Percentiles rank a stretch among this genome's conserved stretches.
Conservation (phyloP, 2,888 invertebrate species). For the Zygaena filipendulae region DNA sequence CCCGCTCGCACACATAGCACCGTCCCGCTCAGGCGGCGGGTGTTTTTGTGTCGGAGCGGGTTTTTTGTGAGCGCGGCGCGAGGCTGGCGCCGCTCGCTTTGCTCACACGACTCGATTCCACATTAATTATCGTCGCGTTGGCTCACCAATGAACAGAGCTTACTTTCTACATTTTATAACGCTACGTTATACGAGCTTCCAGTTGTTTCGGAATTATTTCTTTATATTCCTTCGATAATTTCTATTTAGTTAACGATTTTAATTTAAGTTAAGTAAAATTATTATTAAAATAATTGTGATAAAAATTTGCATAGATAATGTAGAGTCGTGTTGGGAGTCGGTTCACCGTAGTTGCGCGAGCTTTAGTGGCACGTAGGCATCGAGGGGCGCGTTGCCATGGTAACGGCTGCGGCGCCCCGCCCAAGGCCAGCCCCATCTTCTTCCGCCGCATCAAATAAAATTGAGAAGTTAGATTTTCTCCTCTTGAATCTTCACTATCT, state of each 20-base stretch:
- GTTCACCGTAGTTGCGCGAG: neutral
- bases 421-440: conserved; percentile 31
- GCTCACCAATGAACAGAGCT: conserved; percentile 52
- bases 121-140: conserved; percentile 63
- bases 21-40: conserved; percentile 47
- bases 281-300: too few relatives aligned
- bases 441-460: conserved; percentile 32
- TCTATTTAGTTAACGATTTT: too few relatives aligned
- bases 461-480: conserved; percentile 26
- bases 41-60: conserved; percentile 67
- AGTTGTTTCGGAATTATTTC: conserved; percentile 24
- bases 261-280: too few relatives aligned
- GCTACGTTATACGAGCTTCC: conserved; percentile 31
- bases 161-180: conserved; percentile 57
- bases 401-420: conserved; percentile 52
- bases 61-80: conserved; percentile 57
- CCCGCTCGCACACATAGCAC: conserved; percentile 32
- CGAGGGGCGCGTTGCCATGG: conserved; percentile 47
- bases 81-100: conserved; percentile 51
- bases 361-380: neutral
- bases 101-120: conserved; percentile 48
- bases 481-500: conserved; percentile 8
- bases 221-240: too few relatives aligned
- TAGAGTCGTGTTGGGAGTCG: neutral
- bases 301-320: neutral